phyloP scores from a whole-genome alignment of 2,888 invertebrate genomes.

The Pherbina coryleti region DNA sequence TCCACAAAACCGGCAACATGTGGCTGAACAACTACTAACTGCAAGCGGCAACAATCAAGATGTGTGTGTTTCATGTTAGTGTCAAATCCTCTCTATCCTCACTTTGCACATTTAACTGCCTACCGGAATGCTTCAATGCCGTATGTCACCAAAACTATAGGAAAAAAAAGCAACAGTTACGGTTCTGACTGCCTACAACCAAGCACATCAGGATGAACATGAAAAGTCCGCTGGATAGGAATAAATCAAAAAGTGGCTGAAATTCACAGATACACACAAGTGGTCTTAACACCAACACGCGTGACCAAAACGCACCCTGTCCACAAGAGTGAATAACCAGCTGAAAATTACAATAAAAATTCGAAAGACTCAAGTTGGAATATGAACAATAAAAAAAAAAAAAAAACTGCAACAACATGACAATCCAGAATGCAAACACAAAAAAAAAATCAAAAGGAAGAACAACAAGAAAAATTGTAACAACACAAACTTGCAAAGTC shows the following conservation, averaged over 20 bases:
- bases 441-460: background rate
- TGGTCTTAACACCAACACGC: background rate
- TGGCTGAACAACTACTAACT: conserved; percentile 9
- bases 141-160: background rate
- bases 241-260: conserved; percentile 24
- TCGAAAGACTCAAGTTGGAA: conserved; percentile 8
- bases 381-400: background rate
- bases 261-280: conserved; percentile 16
- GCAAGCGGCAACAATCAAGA: conserved; percentile 1
- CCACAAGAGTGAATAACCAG: background rate
- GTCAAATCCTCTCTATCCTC: background rate
- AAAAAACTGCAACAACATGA: background rate
- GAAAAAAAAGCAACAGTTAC: background rate
- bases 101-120: background rate
- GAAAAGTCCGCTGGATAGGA: conserved; percentile 10
- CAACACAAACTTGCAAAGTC: background rate
- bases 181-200: background rate
- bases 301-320: background rate
- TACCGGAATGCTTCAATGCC: background rate
- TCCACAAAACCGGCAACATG: conserved; percentile 19
- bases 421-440: background rate
- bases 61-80: conserved; percentile 5
- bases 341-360: conserved; percentile 5
- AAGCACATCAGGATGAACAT: conserved; percentile 20
- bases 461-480: background rate